Percentiles rank a stretch among this genome's conserved stretches.
phyloP scores from a whole-genome alignment of 2,113 vertebrate species.

The Caranx melampygus region DNA sequence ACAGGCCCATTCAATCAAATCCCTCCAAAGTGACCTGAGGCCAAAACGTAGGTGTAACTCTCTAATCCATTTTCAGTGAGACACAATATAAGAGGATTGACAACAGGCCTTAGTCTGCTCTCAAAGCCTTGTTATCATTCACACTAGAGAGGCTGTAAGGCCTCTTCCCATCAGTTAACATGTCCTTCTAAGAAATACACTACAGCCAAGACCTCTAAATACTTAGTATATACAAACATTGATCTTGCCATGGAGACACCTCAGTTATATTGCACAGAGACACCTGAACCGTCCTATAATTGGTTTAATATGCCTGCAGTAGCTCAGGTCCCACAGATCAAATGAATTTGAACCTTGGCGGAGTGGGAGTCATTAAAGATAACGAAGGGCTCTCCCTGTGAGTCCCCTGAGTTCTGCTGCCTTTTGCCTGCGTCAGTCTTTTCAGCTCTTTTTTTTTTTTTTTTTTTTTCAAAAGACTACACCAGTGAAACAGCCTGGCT shows the following conservation, averaged over 20 bases:
- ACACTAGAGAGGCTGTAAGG: constrained; percentile 10
- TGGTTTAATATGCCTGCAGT: constrained; percentile 69
- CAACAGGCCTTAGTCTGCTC: constrained; percentile 65
- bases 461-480: constrained; percentile 20
- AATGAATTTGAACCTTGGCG: constrained; percentile 80
- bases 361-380: constrained; percentile 83
- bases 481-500: constrained; percentile 33
- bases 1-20: constrained; percentile 74
- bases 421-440: constrained; percentile 80
- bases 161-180: constrained; percentile 1
- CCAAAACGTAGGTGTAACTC: constrained; percentile 74
- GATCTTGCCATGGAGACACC: constrained; percentile 66
- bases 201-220: neutral
- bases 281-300: constrained; percentile 75
- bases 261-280: constrained; percentile 19
- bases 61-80: constrained; percentile 84
- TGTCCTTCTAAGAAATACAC: neutral
- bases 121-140: constrained; percentile 57
- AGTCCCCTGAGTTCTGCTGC: constrained; percentile 68
- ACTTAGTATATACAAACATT: neutral
- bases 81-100: constrained; percentile 86
- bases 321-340: constrained; percentile 71
- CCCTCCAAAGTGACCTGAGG: constrained; percentile 82
- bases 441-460: constrained; percentile 48
- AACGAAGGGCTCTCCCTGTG: constrained; percentile 79